phyloP scores from a whole-genome alignment of 1,140 invertebrate genomes.

The Bombus confusus region DNA sequence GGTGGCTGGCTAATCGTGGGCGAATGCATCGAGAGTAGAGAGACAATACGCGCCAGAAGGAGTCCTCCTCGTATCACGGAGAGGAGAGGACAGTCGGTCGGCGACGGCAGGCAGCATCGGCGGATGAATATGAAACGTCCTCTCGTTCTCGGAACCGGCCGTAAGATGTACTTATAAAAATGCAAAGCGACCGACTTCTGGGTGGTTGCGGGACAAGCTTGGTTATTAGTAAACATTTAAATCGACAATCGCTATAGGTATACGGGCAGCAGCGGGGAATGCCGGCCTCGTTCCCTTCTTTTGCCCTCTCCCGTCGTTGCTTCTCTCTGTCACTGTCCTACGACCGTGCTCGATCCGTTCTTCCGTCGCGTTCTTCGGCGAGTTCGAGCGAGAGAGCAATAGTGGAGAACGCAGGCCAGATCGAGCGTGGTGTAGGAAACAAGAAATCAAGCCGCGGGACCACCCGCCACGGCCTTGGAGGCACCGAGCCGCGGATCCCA shows the following conservation, averaged over 20 bases:
- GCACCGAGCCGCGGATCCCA: constrained; percentile 77
- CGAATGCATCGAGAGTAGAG: constrained; percentile 48
- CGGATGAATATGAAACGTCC: constrained; percentile 78
- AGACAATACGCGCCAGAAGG: constrained; percentile 56
- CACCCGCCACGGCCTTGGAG: constrained; percentile 80
- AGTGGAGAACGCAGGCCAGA: constrained; percentile 51
- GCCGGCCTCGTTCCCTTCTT: constrained; percentile 45
- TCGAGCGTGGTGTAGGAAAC: constrained; percentile 77
- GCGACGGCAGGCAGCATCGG: constrained; percentile 7
- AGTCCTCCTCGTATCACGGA: neutral
- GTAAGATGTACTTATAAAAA: constrained; percentile 81
- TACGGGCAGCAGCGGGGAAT: constrained; percentile 68
- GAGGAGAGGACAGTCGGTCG: constrained; percentile 37
- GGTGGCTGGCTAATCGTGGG: constrained; percentile 57
- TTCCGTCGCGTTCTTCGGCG: neutral
- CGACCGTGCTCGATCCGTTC: neutral
- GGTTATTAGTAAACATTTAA: constrained; percentile 84
- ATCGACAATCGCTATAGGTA: constrained; percentile 80
- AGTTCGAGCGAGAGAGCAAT: neutral
- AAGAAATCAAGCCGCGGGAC: constrained; percentile 82
- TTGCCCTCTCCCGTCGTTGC: neutral
- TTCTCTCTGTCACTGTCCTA: constrained; percentile 43
- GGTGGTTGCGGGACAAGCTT: constrained; percentile 82
- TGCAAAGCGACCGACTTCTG: constrained; percentile 82
- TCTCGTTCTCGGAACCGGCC: constrained; percentile 69